Evolutionary conservation across 2,888 invertebrate genomes (phyloP), one percentile per base, ranked within the genome.

Genomic region (Pelosia muscerda): DNA sequence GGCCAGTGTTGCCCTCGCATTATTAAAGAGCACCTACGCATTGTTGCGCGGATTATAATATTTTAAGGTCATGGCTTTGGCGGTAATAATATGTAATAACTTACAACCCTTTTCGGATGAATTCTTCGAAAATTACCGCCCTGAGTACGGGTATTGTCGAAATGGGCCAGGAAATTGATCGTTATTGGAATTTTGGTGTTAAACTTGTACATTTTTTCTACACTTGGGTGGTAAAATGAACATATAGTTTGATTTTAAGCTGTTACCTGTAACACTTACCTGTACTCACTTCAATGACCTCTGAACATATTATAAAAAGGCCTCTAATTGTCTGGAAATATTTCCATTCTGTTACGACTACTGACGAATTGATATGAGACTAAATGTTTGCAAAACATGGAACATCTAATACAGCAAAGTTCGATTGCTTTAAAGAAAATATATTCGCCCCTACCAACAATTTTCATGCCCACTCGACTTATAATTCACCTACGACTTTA

Each of bases 1-100:
- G 42, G 25, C 31, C 15, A 25, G 25, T 53, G 53, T 74, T 63
- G 72, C 79, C 69, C 71, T 80, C 73, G 75, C 76, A 86, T 86
- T 86, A 87, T 85, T 84, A 86, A 76, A 68, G 68, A 63, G 73
- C 85, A 79, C 85, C 85, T 83, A 86, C 86, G 77, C 80, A 65
- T 62, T 71, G 68, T 69, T 61, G 71, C 59, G 63, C 60, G 72
- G 78, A 74, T 78, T 77, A 78, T 72, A 73, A 71, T 76, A 75
- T 67, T 79, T 79, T 71, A 66, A 71, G 71, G 55, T 66, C 65
- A 31, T 25, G 57, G 58, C 23, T 56, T 67, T 66, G 42, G 25
- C 15, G 25, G 34, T 57, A 64, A 25, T 34, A 58, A 56, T 64
- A 23, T 38, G 53, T 55, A 25, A 65, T 68, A 55, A 62, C 4